Base-by-base conservation (phyloP, 2,797 vertebrate species). In the Fundulus diaphanus region DNA sequence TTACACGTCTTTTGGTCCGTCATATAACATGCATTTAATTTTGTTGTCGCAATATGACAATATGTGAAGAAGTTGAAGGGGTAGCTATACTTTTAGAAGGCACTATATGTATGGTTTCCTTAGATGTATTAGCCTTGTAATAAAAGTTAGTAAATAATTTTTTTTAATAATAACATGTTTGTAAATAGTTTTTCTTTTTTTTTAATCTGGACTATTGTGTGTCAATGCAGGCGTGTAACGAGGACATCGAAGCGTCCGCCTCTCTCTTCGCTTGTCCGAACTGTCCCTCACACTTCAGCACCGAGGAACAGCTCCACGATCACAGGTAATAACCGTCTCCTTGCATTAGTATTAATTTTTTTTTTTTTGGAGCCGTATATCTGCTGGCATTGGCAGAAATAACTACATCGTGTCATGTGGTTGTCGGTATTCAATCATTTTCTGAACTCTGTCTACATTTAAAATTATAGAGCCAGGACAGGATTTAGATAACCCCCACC, bases 221-320 rank as follows among this genome's bases (percentile, higher is more conserved):
- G 44, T 87, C 20, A 31, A 24, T 71, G 2, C 85, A 93, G 93
- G 79, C 86, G 22, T 90, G 88, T 13, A 57, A 57, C 49, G 37
- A 89, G 73, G 93, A 91, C 76, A 86, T 61, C 0, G 94, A 93
- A 9, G 92, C 87, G 13, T 77, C 85, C 29, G 79, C 83, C 68
- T 89, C 88, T 71, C 77, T 96, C 87, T 88, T 96, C 73, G 68
- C 94, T 29, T 98, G 97, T 88, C 94, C 93, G 24, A 94, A 96
- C 68, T 99, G 97, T 11, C 96, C 96, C 0, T 92, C 97, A 11
- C 94, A 95, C 1, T 99, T 99, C 78, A 96, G 94, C 88, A 96
- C 96, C 0, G 96, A 94, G 74, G 88, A 95, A 2, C 95, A 96
- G 85, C 94, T 96, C 16, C 92, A 93, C 85, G 91, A 93, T 81